Evolutionary conservation across 2,113 vertebrate genomes (phyloP), one percentile per base, ranked within the genome.

Genomic region (Oreochromis spilurus): DNA sequence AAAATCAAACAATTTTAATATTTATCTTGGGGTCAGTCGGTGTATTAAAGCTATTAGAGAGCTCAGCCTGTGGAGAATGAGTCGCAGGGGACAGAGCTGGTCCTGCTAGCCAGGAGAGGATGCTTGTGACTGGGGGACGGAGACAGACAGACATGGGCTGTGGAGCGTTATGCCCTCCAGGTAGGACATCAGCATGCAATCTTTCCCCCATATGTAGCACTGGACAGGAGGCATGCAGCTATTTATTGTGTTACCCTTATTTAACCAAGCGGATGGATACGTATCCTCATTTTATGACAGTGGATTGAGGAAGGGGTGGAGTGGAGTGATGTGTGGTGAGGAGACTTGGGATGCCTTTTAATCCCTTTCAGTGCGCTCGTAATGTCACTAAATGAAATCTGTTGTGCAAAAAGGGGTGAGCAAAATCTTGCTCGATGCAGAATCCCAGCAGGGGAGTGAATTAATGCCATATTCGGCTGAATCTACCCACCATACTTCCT

Each of bases 81-180:
- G 45, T 83, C 62, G 78, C 79, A 79, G 79, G 79, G 85, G 82
- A 77, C n/a, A 26, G 26, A 24, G 58, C 70, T 67, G 78, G 52
- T 89, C 48, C 84, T 83, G 86, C 45, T 87, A 81, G 87, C 92
- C 88, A 82, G 87, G 89, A 86, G 89, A 91, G 54, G 89, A 92
- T 94, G 93, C 92, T 91, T 16, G 65, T 91, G 70, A 11, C 82
- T 84, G 79, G 91, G 83, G 82, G 79, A 88, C 88, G 67, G 81
- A 92, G 86, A 82, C 79, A 78, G 78, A 82, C 80, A 89, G 91
- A 89, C 77, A 94, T 95, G 94, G 94, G 93, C 86, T 95, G 93
- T 90, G 94, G 94, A 91, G 92, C 92, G 10, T 84, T 95, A 85
- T 94, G 95, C 88, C 93, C 91, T 90, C 91, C 91, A 94, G 93